Evolutionary conservation across 2,888 invertebrate species (phyloP).

Genomic region (Epistrophe grossulariae): DNA sequence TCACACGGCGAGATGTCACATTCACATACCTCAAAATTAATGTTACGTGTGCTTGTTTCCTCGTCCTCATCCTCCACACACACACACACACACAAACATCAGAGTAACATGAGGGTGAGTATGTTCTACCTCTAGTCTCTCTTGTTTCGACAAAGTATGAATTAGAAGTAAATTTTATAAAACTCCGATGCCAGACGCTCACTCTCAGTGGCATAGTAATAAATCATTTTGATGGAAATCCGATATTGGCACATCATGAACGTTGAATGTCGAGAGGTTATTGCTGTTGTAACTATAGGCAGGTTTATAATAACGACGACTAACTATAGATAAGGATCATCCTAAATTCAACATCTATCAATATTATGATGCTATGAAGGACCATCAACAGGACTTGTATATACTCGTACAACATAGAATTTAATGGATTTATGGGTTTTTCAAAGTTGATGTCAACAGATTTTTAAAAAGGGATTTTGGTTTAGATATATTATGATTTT

Average conservation of each 20-base stretch:
- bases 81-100: neutral
- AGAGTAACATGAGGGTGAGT: neutral
- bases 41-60: slow-evolving; percentile 28
- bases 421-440: slow-evolving; percentile 36
- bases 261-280: slow-evolving; percentile 30
- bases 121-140: neutral
- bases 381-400: neutral
- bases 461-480: slow-evolving; percentile 28
- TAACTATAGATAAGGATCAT: slow-evolving; percentile 40
- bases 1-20: neutral
- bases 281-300: slow-evolving; percentile 29
- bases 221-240: slow-evolving; percentile 59
- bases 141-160: slow-evolving; percentile 32
- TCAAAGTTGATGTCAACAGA: slow-evolving; percentile 17
- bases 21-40: slow-evolving; percentile 58
- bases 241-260: slow-evolving; percentile 59
- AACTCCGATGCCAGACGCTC: slow-evolving; percentile 35
- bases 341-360: slow-evolving; percentile 39
- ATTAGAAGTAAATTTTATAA: slow-evolving; percentile 52
- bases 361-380: slow-evolving; percentile 33
- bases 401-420: neutral
- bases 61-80: neutral
- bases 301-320: slow-evolving; percentile 25
- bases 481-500: slow-evolving; percentile 2
- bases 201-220: slow-evolving; percentile 8